Evolutionary conservation across 2,888 invertebrate species (phyloP).

Genomic region (Caenorhabditis virilis): DNA sequence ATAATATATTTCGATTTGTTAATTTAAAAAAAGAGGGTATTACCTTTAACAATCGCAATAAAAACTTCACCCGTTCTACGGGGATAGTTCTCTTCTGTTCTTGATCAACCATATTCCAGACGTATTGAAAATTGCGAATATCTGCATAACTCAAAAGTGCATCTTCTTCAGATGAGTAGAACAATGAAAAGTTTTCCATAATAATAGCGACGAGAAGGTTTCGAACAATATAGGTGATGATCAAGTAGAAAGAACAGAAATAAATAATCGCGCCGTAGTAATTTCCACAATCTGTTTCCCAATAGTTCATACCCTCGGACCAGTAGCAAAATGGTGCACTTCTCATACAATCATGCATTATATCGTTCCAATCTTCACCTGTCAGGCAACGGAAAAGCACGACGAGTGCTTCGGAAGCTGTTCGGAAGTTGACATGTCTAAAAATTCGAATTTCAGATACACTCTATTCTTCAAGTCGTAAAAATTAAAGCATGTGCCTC

Average conservation of each 20-base stretch:
- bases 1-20: too few species aligned
- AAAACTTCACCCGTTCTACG: conserved; percentile 64
- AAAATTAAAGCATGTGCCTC: not conserved
- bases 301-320: conserved; percentile 71
- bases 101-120: conserved; percentile 97
- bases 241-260: conserved; percentile 99
- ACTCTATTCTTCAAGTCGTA: too few species aligned
- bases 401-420: conserved; percentile 89
- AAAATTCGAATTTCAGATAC: too few species aligned
- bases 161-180: conserved; percentile 99
- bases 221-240: conserved; percentile 98
- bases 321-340: conserved; percentile 77
- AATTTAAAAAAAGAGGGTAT: too few species aligned
- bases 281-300: conserved; percentile 99
- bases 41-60: conserved; percentile 51
- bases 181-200: conserved; percentile 99
- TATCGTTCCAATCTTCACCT: conserved; percentile 99
- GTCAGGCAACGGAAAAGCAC: conserved; percentile 99
- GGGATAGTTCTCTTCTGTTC: conserved; percentile 78
- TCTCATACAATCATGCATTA: conserved; percentile 98
- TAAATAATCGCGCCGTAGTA: conserved; percentile 94
- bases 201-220: conserved; percentile 99
- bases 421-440: conserved; percentile 90
- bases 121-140: conserved; percentile 97
- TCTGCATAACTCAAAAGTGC: conserved; percentile 96